phyloP scores from a whole-genome alignment of 1,140 invertebrate genomes.

The Ceratina calcarata region DNA sequence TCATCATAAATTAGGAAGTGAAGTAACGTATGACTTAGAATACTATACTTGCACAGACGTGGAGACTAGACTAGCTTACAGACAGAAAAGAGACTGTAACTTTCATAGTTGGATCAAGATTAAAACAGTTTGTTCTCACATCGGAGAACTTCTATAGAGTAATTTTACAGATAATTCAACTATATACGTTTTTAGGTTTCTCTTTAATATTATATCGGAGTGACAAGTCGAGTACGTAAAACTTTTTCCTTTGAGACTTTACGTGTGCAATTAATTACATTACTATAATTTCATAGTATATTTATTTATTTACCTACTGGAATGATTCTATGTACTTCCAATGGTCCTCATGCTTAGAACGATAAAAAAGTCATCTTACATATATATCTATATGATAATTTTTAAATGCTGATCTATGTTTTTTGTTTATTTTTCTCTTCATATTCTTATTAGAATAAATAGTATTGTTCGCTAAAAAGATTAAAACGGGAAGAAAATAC shows the following conservation, averaged over 20 bases:
- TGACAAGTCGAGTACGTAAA: neutral
- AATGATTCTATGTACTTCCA: constrained; percentile 47
- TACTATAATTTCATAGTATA: constrained; percentile 29
- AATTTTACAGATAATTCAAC: neutral
- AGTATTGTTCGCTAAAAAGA: constrained; percentile 33
- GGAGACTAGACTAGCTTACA: constrained; percentile 58
- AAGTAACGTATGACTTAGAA: constrained; percentile 52
- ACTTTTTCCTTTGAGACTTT: constrained; percentile 11
- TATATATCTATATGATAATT: constrained; percentile 45
- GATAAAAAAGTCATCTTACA: constrained; percentile 24
- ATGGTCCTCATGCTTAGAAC: constrained; percentile 62
- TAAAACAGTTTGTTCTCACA: constrained; percentile 8
- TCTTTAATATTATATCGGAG: constrained; percentile 20
- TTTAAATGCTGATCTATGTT: constrained; percentile 7
- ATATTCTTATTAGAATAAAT: constrained; percentile 20
- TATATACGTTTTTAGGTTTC: neutral
- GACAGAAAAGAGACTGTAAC: constrained; percentile 10
- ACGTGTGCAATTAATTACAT: constrained; percentile 17
- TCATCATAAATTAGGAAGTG: constrained; percentile 45
- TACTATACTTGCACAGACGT: constrained; percentile 29
- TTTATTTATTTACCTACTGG: constrained; percentile 37
- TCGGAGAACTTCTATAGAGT: neutral
- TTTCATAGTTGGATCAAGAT: neutral
- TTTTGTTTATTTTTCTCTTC: constrained; percentile 27
- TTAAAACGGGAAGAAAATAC: constrained; percentile 49